A percentile compares a stretch with the other conserved stretches of the same genome.
phyloP scores from a whole-genome alignment of 2,797 vertebrate genomes.

The Myripristis murdjan region DNA sequence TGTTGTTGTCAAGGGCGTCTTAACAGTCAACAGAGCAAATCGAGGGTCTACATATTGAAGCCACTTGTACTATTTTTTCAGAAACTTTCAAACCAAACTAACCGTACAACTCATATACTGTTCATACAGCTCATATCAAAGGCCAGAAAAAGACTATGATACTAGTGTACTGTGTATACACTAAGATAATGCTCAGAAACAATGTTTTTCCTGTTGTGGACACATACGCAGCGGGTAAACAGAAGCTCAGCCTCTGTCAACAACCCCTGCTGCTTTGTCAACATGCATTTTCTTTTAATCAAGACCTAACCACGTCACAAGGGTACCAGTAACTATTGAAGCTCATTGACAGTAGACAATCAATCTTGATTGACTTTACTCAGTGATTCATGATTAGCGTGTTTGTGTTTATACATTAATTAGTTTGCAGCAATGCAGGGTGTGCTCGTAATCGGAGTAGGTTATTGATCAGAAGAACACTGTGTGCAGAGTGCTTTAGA shows the following conservation, averaged over 20 bases:
- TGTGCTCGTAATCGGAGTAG: constrained; percentile 19
- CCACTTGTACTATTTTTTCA: constrained; percentile 10
- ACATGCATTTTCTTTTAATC: constrained; percentile 14
- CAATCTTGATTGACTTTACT: constrained; percentile 27
- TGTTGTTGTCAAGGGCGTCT: constrained; percentile 12
- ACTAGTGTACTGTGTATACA: neutral
- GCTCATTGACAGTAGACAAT: constrained; percentile 32
- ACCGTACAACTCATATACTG: too few relatives aligned
- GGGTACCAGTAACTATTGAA: neutral
- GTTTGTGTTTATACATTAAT: constrained; percentile 3
- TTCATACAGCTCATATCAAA: neutral
- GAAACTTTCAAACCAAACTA: neutral
- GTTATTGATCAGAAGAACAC: constrained; percentile 19
- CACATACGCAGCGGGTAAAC: neutral
- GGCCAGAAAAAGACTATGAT: neutral
- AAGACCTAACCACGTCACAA: neutral
- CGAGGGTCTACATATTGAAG: neutral
- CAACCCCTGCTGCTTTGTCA: neutral
- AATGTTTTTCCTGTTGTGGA: neutral
- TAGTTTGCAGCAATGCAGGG: constrained; percentile 15
- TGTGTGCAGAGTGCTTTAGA: neutral
- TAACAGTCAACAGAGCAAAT: constrained; percentile 16
- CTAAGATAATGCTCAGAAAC: neutral
- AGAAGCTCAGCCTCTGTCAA: constrained; percentile 3
- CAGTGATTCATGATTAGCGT: neutral